Conservation (phyloP, 2,113 vertebrate species). For the Phaethon lepturus region DNA sequence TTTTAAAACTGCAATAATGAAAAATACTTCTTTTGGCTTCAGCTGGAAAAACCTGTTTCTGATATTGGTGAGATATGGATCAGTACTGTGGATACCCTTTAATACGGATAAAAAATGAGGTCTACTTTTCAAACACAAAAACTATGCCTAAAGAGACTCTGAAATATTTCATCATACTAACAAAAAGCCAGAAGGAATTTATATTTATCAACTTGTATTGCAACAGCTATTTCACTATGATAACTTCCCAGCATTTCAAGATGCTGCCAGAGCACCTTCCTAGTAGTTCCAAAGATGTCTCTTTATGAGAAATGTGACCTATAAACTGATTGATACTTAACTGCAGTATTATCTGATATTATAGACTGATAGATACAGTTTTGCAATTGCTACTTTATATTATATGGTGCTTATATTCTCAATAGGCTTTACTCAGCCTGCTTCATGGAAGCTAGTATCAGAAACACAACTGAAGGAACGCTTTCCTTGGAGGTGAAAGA, state of each 20-base stretch:
- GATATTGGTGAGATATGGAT: background rate
- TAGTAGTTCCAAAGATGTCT: background rate
- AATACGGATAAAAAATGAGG: background rate
- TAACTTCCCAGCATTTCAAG: background rate
- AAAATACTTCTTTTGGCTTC: background rate
- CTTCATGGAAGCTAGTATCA: background rate
- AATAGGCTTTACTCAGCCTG: background rate
- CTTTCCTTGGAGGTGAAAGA: background rate
- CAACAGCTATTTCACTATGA: background rate
- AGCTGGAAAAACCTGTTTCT: background rate
- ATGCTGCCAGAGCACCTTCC: background rate
- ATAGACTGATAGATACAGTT: background rate
- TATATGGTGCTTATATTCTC: background rate
- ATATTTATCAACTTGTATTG: background rate
- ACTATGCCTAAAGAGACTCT: background rate
- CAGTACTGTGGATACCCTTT: background rate
- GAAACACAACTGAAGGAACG: background rate
- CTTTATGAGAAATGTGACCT: background rate
- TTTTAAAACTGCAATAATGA: background rate
- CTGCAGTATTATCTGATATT: background rate
- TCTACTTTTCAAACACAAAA: background rate
- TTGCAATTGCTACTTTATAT: background rate
- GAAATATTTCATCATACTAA: background rate
- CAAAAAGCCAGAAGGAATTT: background rate
- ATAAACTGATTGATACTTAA: background rate